Base-by-base conservation (phyloP, 2,888 invertebrate species). In the Nudaria mundana region DNA sequence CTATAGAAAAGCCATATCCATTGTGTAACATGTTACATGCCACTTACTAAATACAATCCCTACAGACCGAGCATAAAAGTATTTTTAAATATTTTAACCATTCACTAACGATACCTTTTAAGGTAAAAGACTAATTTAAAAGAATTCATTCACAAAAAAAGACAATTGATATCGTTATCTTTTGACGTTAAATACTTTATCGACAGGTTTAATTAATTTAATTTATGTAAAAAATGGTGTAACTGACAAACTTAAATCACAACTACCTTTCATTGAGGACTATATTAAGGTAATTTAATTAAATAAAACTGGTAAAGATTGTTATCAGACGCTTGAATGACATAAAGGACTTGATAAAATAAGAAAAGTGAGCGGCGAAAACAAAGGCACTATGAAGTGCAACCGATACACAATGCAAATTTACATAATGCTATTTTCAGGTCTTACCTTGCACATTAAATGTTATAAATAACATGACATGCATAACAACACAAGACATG, bases 181-280 rank as follows among this genome's bases (percentile, higher is more conserved):
- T 48, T 44, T 51, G 56, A 58, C 59, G 48, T 50, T 53, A 56
- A 57, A 42, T 35, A 40, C 37, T 49, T 55, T 50, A 62, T 52
- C 61, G 58, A 54, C 44, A 28, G 46, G 20, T 34, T 45, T 50
- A 47, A 53, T 60, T 60, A 48, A 56, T 52, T 44, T 38, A 48
- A 41, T 33, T n/a, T n/a, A 45, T 42, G 36, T 43, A 39, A 46
- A 47, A 46, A 55, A 48, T 43, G 48, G 49, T 52, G 46, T 52
- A 40, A 37, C 55, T 55, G 61, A 46, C 61, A 61, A 40, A 37
- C 46, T 39, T 42, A 36, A 50, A 44, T 44, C 45, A 48, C 33
- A 44, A 58, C 59, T 69, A 65, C 63, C 66, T 58, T 51, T 36
- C 49, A 54, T 47, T 66, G 64, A 71, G 56, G 54, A 53, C 60